Evolutionary conservation across 2,888 invertebrate genomes (phyloP).

Genomic region (Rhagonycha lutea): DNA sequence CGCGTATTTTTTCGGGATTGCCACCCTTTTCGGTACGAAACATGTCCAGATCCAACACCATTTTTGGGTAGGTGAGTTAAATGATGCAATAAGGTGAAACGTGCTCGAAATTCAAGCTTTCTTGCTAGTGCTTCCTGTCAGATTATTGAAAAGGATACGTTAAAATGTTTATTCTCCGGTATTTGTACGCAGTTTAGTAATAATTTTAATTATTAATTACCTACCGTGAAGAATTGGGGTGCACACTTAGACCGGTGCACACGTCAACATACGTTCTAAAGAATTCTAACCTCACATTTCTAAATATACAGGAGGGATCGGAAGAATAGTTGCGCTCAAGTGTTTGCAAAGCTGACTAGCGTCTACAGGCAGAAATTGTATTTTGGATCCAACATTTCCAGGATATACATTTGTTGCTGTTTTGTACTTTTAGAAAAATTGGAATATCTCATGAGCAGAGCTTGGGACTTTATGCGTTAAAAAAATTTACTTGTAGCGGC

Average conservation of each 20-base stretch:
- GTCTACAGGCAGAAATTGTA: too few relatives aligned
- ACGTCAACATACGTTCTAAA: not conserved
- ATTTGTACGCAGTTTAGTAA: not conserved
- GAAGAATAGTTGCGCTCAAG: not conserved
- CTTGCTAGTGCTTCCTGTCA: not conserved
- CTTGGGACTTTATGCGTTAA: too few relatives aligned
- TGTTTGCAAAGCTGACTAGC: too few relatives aligned
- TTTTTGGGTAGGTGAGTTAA: slow-evolving; percentile 53
- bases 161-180: not conserved
- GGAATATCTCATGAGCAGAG: too few relatives aligned
- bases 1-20: slow-evolving; percentile 85
- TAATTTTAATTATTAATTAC: not conserved
- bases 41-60: slow-evolving; percentile 96
- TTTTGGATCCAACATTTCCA: too few relatives aligned
- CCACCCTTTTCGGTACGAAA: slow-evolving; percentile 97
- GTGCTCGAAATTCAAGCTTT: not conserved
- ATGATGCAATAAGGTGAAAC: not conserved
- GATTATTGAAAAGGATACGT: too few relatives aligned
- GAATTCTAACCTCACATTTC: not conserved
- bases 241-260: too few relatives aligned
- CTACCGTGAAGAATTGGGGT: not conserved
- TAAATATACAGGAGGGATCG: not conserved
- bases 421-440: too few relatives aligned
- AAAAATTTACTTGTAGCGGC: too few relatives aligned
- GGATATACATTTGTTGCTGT: too few relatives aligned